Evolutionary conservation across 2,797 vertebrate genomes (phyloP).

Genomic region (Sebastes hubbsi): DNA sequence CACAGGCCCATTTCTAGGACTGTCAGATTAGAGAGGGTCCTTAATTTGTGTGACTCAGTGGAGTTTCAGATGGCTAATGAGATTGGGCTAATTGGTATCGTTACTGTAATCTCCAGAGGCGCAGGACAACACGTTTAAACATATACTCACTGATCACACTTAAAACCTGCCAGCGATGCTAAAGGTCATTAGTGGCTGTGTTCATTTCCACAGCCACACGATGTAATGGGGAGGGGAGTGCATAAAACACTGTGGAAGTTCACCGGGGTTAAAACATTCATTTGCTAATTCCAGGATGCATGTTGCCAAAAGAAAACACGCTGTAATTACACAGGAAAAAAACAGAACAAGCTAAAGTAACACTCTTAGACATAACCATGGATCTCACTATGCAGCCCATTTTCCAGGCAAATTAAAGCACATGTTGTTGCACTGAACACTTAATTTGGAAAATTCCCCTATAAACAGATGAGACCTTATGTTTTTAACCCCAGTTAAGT

Average conservation of each 20-base stretch:
- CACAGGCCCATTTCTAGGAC: constrained; percentile 59
- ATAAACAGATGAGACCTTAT: constrained; percentile 38
- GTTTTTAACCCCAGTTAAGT: constrained; percentile 32
- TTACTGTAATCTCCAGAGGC: constrained; percentile 84
- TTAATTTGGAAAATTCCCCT: constrained; percentile 56
- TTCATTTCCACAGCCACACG: constrained; percentile 70
- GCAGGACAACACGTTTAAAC: constrained; percentile 79
- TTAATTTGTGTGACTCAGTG: constrained; percentile 79
- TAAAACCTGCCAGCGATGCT: constrained; percentile 81
- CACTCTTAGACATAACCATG: constrained; percentile 58
- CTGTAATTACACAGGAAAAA: constrained; percentile 79
- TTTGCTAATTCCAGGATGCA: constrained; percentile 83
- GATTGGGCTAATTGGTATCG: constrained; percentile 87
- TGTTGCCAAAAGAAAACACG: constrained; percentile 81
- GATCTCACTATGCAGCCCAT: constrained; percentile 59
- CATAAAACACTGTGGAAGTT: constrained; percentile 70
- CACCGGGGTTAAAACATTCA: constrained; percentile 81
- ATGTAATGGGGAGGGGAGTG: constrained; percentile 68
- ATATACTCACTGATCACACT: constrained; percentile 80
- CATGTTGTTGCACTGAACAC: constrained; percentile 56
- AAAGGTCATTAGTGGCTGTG: constrained; percentile 83
- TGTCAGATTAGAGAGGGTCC: constrained; percentile 78
- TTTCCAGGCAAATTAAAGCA: constrained; percentile 75
- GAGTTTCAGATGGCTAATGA: constrained; percentile 83
- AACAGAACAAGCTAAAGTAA: constrained; percentile 73